Evolutionary conservation across 30 jellyfish, hydroid and myxozoan species (phyloP), one percentile per base, ranked within the genome.

Genomic region (Aurelia sp.): DNA sequence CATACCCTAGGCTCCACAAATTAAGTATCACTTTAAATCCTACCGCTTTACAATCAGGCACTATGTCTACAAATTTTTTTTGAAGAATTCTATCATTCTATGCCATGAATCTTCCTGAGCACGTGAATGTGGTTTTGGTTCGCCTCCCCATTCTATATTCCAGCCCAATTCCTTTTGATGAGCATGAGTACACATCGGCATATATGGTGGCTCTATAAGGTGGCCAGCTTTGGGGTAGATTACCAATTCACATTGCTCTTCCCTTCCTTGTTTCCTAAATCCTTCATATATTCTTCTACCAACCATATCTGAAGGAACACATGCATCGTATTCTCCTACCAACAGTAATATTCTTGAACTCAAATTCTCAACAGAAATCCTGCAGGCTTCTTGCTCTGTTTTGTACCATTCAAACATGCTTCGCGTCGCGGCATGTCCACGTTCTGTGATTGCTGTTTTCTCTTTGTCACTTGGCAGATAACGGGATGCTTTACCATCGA

Each of bases 151-250:
- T 13, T 44, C 52, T 11, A 58, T 4, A 23, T 35, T 21, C 21
- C 66, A 10, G 19, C 70, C 58, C 61, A 19, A 78, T 7, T 6
- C 18, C 31, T 81, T 81, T 65, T 67, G 84, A 67, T 40, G 66
- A 16, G 84, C 17, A 21, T 50, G 37, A 15, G 81, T 30, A 70
- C 91, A 81, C 5, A n/a, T 4, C 37, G 83, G 91, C 85, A 81
- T 67, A 66, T 78, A 72, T 22, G 96, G 92, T 57, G 96, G 92
- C 62, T 88, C 92, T 13, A 88, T 40, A 18, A 88, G 73, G 79
- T 88, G 96, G 7, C 96, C 96, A 3, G 96, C 78, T 59, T 66
- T 55, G 7, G 96, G 96, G 61, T 88, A 88, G 9, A 74, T 16
- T 4, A 79, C 15, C 30, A 37, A 21, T 59, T 23, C 59, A 13